phyloP scores from a whole-genome alignment of 2,113 vertebrate species.

The Egretta garzetta region DNA sequence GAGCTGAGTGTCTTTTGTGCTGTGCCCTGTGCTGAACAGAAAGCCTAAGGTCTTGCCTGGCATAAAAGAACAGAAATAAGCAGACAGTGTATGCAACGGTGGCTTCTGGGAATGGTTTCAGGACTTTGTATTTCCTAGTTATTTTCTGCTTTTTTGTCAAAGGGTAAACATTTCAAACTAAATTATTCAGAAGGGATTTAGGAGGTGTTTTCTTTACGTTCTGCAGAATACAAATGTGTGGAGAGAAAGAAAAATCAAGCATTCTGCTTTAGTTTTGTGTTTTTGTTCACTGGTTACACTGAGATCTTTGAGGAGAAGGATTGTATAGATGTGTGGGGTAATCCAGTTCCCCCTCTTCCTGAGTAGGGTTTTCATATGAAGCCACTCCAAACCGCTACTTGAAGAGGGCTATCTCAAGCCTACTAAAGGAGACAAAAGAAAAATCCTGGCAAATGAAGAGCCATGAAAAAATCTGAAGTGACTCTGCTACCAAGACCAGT shows the following conservation, averaged over 20 bases:
- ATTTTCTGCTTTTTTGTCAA: constrained; percentile 55
- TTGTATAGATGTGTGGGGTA: constrained; percentile 16
- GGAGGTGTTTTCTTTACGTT: constrained; percentile 55
- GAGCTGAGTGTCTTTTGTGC: constrained; percentile 31
- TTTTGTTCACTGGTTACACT: constrained; percentile 47
- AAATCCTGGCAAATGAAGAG: neutral
- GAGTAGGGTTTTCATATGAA: neutral
- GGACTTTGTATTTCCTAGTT: constrained; percentile 56
- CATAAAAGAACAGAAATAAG: constrained; percentile 52
- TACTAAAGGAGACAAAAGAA: neutral
- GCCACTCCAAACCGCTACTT: neutral
- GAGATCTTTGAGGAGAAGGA: constrained; percentile 44
- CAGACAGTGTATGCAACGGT: neutral
- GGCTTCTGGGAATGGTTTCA: constrained; percentile 60
- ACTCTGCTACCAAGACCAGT: neutral
- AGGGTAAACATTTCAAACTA: constrained; percentile 65
- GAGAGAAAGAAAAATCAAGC: constrained; percentile 42
- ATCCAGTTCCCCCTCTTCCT: neutral
- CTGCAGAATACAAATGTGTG: constrained; percentile 61
- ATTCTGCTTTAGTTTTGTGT: constrained; percentile 26
- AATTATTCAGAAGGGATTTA: constrained; percentile 75
- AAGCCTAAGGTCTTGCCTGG: constrained; percentile 14
- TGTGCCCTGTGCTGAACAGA: constrained; percentile 35
- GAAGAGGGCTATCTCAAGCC: neutral
- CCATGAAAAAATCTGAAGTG: neutral